Evolutionary conservation across 2,797 vertebrate species (phyloP), one percentile per base, ranked within the genome.

Genomic region (Discoglossus pictus): DNA sequence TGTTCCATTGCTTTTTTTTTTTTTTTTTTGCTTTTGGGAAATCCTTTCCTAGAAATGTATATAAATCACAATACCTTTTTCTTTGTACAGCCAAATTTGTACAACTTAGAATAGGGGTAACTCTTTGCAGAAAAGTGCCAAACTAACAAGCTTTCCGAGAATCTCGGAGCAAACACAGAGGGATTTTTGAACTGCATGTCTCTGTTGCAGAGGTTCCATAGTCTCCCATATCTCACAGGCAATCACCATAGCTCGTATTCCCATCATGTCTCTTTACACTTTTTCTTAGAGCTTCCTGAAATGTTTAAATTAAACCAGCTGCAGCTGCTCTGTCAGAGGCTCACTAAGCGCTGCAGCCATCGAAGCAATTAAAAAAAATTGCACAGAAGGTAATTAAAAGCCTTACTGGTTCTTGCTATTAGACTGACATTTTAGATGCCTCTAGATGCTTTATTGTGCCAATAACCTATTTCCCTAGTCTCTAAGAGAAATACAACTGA

Each of bases 341-440:
- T 86, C 83, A 80, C 84, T 85, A 84, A 87, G 79, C 73, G 56
- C 82, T 86, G 74, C 78, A 89, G 78, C 83, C 86, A 87, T 85
- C 23, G 51, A 88, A 87, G 87, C 87, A 90, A 90, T 90, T 89
- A 84, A 86, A 87, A 80, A 93, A 93, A 94, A 94, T 93, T 93
- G 93, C 94, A 98, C 95, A 98, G 95, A 98, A 95, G 95, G 94
- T 93, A 98, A 98, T 98, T 98, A 98, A 98, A 98, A 95, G 94
- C 92, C 93, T 96, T 97, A 94, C 92, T 95, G 94, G 89, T 94
- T 98, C 92, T 91, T 91, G 89, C 90, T 90, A 92, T 93, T 94
- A 92, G 90, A 93, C 86, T 91, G 93, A 94, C 93, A 93, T 91
- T 97, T 97, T 93, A 92, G 92, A 91, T 86, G 92, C 87, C 90